Evolutionary conservation across 2,888 invertebrate genomes (phyloP), one percentile per base, ranked within the genome.

Genomic region (Euzetes globulus): DNA sequence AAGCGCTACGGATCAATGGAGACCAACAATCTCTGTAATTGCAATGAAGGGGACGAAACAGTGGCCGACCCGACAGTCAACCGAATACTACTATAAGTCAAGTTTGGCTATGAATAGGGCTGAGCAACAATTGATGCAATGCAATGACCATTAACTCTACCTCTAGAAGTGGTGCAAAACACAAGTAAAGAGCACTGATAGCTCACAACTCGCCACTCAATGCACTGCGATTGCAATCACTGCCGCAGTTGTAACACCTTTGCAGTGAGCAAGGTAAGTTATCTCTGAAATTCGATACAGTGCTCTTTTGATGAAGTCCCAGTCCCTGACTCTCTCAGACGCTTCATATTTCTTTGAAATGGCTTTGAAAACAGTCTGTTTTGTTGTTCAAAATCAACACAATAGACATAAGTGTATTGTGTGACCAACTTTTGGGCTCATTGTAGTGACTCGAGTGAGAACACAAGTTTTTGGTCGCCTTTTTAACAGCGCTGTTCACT

Each of bases 391-490:
- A 7, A 5, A 47, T 47, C 47, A 6, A 25, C 11, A 58, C 58
- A 58, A 58, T 58, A 58, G 58, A 22, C 27, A 58, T 58, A 58
- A 58, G 22, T 22, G 58, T 63, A 63, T 63, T 63, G 63, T 63
- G 63, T 63, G 63, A 63, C 63, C 63, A 63, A 63, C 63, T 63
- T 63, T 63, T 63, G 63, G 63, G 27, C 63, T 63, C 29, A 63
- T 63, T 63, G 29, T 63, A 1, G 5, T n/a, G 27, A 29, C 27
- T 63, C 17, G 63, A 63, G 63, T 63, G 63, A 63, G 63, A 63
- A 63, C 63, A 63, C 63, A 63, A 63, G 63, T n/a, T 63, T 63
- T 63, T 63, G 63, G 63, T 63, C 33, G 63, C 63, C 63, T 63
- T 63, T 63, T 63, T 29, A 63, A 63, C 33, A 63, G 33, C 63